These are phyloP conservation scores for Phrynocephalus versicolor DNA, from an alignment of 2,113 vertebrate species.

Conservation along the genomic window DNA sequence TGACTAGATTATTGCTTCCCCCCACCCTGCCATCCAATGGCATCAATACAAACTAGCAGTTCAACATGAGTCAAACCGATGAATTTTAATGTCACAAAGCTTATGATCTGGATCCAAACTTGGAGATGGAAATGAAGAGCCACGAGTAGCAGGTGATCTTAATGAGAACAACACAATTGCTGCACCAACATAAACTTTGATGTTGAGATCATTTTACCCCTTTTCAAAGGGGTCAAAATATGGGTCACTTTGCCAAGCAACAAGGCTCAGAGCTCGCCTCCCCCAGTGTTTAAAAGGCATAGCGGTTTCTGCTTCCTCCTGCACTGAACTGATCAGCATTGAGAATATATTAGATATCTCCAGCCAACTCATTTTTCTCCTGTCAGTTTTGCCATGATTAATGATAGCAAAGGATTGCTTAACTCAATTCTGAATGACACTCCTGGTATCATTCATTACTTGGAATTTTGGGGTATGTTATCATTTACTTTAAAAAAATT, in stretches of 20 bases:
- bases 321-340: slow-evolving; percentile 55
- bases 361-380: slow-evolving; percentile 70
- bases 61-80: no score
- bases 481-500: slow-evolving; percentile 60
- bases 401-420: slow-evolving; percentile 60
- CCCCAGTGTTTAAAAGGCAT: slow-evolving; percentile 20
- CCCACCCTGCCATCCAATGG: no score
- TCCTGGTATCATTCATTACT: slow-evolving; percentile 56
- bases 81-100: no score
- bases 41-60: no score
- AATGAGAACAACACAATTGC: no score
- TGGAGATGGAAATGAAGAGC: neutral
- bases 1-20: no score
- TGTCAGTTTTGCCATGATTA: slow-evolving; percentile 71
- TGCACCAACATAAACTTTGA: neutral
- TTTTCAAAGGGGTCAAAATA: neutral
- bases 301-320: slow-evolving; percentile 53
- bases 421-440: slow-evolving; percentile 62
- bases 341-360: slow-evolving; percentile 66
- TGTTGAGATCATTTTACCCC: neutral
- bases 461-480: slow-evolving; percentile 46
- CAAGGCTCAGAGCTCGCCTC: neutral
- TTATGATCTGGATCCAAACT: no score
- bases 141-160: neutral
- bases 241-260: neutral